A percentile compares a stretch with the other conserved stretches of the same genome.
phyloP scores from a whole-genome alignment of 2,888 invertebrate species.

The Nomada fabriciana region DNA sequence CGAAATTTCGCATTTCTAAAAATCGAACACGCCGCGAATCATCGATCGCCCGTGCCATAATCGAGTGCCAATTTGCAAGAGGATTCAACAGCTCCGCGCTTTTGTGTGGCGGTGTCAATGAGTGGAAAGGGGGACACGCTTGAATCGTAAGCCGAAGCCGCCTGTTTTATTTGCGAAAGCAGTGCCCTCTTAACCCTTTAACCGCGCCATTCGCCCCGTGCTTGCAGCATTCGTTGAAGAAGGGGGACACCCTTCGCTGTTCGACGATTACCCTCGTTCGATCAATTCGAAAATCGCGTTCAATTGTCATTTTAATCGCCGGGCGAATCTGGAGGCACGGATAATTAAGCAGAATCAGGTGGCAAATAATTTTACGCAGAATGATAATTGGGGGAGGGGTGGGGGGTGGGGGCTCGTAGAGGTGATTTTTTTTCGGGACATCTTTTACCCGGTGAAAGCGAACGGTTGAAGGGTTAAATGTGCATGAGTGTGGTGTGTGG shows the following conservation, averaged over 20 bases:
- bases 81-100: too few relatives aligned
- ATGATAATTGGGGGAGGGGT: too few relatives aligned
- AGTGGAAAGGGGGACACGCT: conserved; percentile 25
- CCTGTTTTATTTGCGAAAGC: conserved; percentile 33
- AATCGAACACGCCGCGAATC: too few relatives aligned
- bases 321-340: too few relatives aligned
- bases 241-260: neutral
- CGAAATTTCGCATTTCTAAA: conserved; percentile 8
- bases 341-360: too few relatives aligned
- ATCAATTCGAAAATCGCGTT: too few relatives aligned
- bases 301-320: too few relatives aligned
- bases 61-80: too few relatives aligned
- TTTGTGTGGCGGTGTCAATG: neutral
- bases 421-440: too few relatives aligned
- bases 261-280: neutral
- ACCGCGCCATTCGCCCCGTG: neutral
- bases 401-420: too few relatives aligned
- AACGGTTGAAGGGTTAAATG: conserved; percentile 68
- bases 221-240: neutral
- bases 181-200: conserved; percentile 52
- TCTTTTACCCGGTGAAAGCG: conserved; percentile 12
- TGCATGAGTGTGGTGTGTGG: conserved; percentile 82
- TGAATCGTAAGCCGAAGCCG: conserved; percentile 45
- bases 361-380: too few relatives aligned
- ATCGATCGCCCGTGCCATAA: neutral